These are phyloP conservation scores for Drosophila eugracilis DNA, from an alignment of 1,140 invertebrate species.

Conservation along the genomic window DNA sequence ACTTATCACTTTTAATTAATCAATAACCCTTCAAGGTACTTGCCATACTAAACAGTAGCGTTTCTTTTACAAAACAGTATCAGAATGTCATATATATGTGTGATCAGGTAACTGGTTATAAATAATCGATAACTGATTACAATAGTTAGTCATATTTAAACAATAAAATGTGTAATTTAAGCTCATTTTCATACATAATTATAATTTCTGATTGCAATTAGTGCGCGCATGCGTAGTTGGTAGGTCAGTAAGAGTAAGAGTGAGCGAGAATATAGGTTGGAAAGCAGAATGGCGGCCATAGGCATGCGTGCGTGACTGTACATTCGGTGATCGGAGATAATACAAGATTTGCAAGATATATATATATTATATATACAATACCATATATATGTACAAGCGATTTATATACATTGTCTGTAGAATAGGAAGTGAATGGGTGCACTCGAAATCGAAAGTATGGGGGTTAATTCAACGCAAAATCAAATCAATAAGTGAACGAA, in stretches of 20 bases:
- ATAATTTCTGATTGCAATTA: slow-evolving; percentile 26
- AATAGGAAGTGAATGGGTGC: slow-evolving; percentile 17
- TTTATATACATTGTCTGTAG: slow-evolving; percentile 1
- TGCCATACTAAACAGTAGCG: too few relatives aligned
- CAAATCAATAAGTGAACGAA: slow-evolving; percentile 27
- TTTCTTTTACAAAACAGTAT: too few relatives aligned
- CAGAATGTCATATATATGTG: too few relatives aligned
- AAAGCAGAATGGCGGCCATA: slow-evolving; percentile 41
- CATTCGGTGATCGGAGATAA: slow-evolving; percentile 31
- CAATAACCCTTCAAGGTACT: background rate
- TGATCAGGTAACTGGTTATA: too few relatives aligned
- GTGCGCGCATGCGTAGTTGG: slow-evolving; percentile 40
- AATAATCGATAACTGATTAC: too few relatives aligned
- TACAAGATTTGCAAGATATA: slow-evolving; percentile 9
- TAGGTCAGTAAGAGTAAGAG: slow-evolving; percentile 2
- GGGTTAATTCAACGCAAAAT: slow-evolving; percentile 37
- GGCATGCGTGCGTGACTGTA: slow-evolving; percentile 63
- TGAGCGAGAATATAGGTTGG: background rate
- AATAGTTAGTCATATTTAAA: background rate
- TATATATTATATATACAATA: too few relatives aligned
- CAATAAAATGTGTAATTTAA: slow-evolving; percentile 5
- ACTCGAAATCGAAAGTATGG: slow-evolving; percentile 32
- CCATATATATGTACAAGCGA: slow-evolving; percentile 15
- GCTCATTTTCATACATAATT: background rate
- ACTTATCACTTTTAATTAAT: background rate